Evolutionary conservation across 2,888 invertebrate species (phyloP), one percentile per base, ranked within the genome.

Genomic region (Julus scanicus): DNA sequence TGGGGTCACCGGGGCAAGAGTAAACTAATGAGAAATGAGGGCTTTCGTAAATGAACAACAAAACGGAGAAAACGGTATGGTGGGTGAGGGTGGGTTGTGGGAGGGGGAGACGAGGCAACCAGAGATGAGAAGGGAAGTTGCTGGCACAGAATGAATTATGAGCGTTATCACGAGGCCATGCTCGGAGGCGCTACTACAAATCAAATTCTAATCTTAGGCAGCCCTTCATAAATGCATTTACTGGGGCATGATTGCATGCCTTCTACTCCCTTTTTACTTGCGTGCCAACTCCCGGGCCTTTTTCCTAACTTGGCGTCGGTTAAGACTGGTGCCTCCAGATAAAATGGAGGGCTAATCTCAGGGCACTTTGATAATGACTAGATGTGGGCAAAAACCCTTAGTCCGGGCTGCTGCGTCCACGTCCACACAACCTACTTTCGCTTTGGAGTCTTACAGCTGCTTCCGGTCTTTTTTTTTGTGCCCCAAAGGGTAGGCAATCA

Each of bases 11-110:
- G 86, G 86, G 86, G 86, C 86, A 86, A 86, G 48, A 86, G 49
- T 86, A 86, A 86, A 86, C 48, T 86, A 86, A 86, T 86, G 86
- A 86, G 86, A 86, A 86, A 86, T 86, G 86, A 49, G 40, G 63
- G 6, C 20, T 84, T 49, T 86, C 17, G 86, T 40, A 44, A 86
- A 86, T 86, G 86, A 86, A 53, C 48, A 86, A 44, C 44, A 84
- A 9, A 39, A 37, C 17, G 84, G 1, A 39, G 39, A 83, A 83
- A 39, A 83, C 17, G 37, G 39, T 37, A 83, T 37, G 83, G 39
- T 20, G 2, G 13, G 29, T n/a, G n/a, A n/a, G n/a, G n/a, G n/a
- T n/a, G n/a, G n/a, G n/a, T n/a, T n/a, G n/a, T n/a, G 80, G 39
- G 17, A 13, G 44, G 44, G n/a, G 37, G 44, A 39, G 83, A 5